Evolutionary conservation across 1,140 invertebrate genomes (phyloP).

Genomic region (Pseudoatta argentina): DNA sequence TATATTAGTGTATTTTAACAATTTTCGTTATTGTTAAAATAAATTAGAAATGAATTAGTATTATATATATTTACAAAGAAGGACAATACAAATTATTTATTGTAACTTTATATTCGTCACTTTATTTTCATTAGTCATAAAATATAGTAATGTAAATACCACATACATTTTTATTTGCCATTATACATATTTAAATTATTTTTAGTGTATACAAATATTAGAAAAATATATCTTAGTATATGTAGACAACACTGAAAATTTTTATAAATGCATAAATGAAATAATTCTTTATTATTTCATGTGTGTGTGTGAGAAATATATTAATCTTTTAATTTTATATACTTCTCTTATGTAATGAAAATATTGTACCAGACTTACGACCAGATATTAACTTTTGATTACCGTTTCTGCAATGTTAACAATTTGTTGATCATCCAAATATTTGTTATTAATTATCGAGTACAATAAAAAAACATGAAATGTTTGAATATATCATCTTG

Average conservation of each 20-base stretch:
- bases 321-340: neutral
- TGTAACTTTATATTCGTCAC: slow-evolving; percentile 19
- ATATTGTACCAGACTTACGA: neutral
- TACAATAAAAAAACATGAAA: neutral
- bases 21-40: neutral
- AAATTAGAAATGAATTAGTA: slow-evolving; percentile 8
- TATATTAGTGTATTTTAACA: neutral
- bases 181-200: slow-evolving; percentile 16
- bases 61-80: no score
- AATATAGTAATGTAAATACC: slow-evolving; percentile 33
- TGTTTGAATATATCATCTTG: neutral
- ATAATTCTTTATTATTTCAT: neutral
- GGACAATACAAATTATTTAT: slow-evolving; percentile 10
- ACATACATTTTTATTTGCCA: neutral
- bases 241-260: neutral
- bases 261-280: neutral
- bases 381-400: neutral
- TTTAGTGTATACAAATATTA: slow-evolving; percentile 6
- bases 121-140: slow-evolving; percentile 20
- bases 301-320: neutral
- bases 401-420: neutral
- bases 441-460: neutral
- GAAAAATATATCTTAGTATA: neutral
- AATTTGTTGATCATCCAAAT: neutral
- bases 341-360: neutral